phyloP scores from a whole-genome alignment of 2,113 vertebrate genomes.

The Chiloscyllium plagiosum region DNA sequence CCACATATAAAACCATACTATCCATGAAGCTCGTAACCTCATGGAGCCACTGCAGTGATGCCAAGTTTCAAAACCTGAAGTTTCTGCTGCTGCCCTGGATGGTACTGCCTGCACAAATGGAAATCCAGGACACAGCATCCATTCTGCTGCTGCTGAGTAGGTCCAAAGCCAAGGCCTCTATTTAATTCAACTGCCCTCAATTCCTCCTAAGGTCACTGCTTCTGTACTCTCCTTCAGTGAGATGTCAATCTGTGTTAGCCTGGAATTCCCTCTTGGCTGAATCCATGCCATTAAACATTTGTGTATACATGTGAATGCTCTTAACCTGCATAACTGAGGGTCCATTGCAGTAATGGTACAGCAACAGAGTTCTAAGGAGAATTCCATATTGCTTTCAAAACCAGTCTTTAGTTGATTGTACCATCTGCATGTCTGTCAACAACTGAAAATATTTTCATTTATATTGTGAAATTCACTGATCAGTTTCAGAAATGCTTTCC shows the following conservation, averaged over 20 bases:
- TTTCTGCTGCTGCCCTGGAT: no score
- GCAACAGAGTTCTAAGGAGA: background rate
- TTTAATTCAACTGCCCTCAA: no score
- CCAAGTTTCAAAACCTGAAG: no score
- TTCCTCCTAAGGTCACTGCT: no score
- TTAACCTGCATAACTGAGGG: background rate
- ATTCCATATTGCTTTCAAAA: background rate
- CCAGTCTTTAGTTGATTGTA: background rate
- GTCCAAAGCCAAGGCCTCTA: no score
- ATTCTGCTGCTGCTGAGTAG: no score
- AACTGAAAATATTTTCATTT: background rate
- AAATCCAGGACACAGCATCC: no score
- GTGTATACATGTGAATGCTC: background rate
- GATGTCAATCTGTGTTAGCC: background rate
- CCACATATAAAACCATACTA: no score
- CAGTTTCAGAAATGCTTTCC: background rate
- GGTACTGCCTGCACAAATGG: no score
- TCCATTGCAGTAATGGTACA: background rate
- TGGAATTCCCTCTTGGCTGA: background rate
- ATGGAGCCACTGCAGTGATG: no score
- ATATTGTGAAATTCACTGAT: background rate
- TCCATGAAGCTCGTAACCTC: no score
- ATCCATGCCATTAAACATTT: background rate
- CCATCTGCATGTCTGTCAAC: background rate
- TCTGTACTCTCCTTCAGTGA: no score